Conservation (phyloP, 2,113 vertebrate genomes). For the Pterocles gutturalis region DNA sequence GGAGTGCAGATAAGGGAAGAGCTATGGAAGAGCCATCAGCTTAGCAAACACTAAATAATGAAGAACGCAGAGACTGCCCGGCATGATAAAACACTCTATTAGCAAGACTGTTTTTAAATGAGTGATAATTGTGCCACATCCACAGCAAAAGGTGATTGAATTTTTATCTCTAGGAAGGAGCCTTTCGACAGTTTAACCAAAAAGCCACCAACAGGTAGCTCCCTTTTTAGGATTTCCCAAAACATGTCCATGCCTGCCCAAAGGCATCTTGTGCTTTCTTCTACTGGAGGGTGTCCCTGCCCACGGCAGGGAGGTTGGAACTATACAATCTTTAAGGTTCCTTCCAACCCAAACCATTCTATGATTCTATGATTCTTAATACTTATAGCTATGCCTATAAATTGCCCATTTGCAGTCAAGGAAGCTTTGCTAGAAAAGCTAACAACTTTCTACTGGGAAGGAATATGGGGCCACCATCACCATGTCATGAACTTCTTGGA, state of each 20-base stretch:
- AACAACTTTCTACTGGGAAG: neutral
- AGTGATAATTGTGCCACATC: conserved; percentile 94
- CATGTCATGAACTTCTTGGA: rapidly evolving
- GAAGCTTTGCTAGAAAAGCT: neutral
- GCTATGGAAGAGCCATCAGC: conserved; percentile 84
- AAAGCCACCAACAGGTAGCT: conserved; percentile 47
- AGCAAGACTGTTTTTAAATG: conserved; percentile 87
- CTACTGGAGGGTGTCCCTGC: too few relatives aligned
- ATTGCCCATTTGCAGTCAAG: neutral
- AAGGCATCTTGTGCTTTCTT: neutral
- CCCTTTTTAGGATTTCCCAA: conserved; percentile 9
- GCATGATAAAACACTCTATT: conserved; percentile 92
- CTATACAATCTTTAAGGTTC: too few relatives aligned
- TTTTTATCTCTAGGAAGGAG: conserved; percentile 87
- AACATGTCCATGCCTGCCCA: neutral
- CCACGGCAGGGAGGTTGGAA: too few relatives aligned
- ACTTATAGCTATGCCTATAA: neutral
- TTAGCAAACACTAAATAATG: conserved; percentile 98
- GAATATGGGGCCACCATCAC: too few relatives aligned
- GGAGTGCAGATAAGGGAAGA: conserved; percentile 89
- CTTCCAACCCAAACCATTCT: too few relatives aligned
- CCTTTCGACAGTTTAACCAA: conserved; percentile 68
- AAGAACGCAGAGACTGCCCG: conserved; percentile 88
- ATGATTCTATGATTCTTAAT: neutral
- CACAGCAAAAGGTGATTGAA: conserved; percentile 86